Conservation (phyloP, 2,888 invertebrate genomes). For the Trichopria drosophilae region DNA sequence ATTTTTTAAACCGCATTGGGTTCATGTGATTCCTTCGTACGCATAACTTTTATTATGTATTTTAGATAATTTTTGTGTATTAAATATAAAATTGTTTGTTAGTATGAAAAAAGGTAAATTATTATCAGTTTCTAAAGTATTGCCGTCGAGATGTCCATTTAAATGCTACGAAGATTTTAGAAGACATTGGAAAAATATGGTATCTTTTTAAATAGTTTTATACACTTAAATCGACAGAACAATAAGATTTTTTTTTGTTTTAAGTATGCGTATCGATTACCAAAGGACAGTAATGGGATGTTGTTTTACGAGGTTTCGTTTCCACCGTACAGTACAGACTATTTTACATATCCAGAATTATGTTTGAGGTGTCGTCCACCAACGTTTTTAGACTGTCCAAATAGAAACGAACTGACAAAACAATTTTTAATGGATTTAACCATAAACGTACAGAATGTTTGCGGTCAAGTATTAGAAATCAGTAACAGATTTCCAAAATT, state of each 20-base stretch:
- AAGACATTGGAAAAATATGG: slow-evolving; percentile 57
- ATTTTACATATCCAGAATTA: slow-evolving; percentile 47
- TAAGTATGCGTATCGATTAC: slow-evolving; percentile 53
- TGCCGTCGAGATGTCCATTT: slow-evolving; percentile 46
- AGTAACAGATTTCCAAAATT: slow-evolving; percentile 11
- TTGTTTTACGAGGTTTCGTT: slow-evolving; percentile 50
- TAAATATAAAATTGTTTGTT: slow-evolving; percentile 18
- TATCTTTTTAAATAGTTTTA: slow-evolving; percentile 31
- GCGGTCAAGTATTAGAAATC: slow-evolving; percentile 33
- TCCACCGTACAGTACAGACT: slow-evolving; percentile 28
- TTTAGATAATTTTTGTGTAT: slow-evolving; percentile 3
- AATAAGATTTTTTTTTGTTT: slow-evolving; percentile 24
- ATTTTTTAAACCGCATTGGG: slow-evolving; percentile 33
- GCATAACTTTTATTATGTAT: slow-evolving; percentile 9
- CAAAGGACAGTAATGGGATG: slow-evolving; percentile 41
- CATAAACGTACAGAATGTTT: slow-evolving; percentile 35
- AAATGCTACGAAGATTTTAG: slow-evolving; percentile 47
- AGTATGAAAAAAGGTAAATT: slow-evolving; percentile 48
- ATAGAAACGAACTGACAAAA: slow-evolving; percentile 25
- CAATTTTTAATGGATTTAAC: slow-evolving; percentile 39
- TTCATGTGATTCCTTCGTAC: slow-evolving; percentile 53
- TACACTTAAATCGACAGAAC: neutral
- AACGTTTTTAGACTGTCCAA: slow-evolving; percentile 29
- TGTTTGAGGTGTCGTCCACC: slow-evolving; percentile 41
- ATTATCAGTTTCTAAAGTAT: slow-evolving; percentile 43